Percentiles rank a stretch among this genome's conserved stretches.
Conservation (phyloP, 2,797 vertebrate species). For the Pachyuromys duprasi region DNA sequence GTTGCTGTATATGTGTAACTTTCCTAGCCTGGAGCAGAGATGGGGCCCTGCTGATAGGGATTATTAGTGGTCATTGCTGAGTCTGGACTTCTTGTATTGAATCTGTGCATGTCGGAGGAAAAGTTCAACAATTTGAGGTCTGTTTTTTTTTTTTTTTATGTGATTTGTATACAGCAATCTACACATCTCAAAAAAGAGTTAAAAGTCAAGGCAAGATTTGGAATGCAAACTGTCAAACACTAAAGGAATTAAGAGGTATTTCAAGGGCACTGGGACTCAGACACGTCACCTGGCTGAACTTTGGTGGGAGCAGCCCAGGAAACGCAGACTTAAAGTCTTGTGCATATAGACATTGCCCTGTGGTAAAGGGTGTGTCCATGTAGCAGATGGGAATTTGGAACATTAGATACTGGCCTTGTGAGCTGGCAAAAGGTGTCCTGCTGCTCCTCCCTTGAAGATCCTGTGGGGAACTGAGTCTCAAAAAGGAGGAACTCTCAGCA, state of each 20-base stretch:
- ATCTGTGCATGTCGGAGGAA: neutral
- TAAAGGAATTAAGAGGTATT: neutral
- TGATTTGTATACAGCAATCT: neutral
- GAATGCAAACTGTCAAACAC: neutral
- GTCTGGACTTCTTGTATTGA: neutral
- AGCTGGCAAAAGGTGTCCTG: neutral
- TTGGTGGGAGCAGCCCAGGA: neutral
- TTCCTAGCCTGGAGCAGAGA: neutral
- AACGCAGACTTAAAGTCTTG: neutral
- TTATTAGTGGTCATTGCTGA: neutral
- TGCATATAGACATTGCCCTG: slow-evolving; percentile 41
- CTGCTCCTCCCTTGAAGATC: neutral
- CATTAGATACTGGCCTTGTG: neutral
- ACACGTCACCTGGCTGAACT: slow-evolving; percentile 31
- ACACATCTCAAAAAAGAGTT: neutral
- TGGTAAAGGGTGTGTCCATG: slow-evolving; percentile 29
- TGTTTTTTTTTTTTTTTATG: neutral
- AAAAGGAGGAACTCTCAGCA: no score
- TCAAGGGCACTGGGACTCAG: neutral
- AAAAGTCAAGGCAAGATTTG: slow-evolving; percentile 14
- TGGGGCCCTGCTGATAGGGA: neutral
- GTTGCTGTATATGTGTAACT: neutral
- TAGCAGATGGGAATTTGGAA: neutral
- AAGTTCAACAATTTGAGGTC: neutral
- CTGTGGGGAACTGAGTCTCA: neutral